Conservation (phyloP, 2,113 vertebrate species). For the Odontesthes bonariensis region DNA sequence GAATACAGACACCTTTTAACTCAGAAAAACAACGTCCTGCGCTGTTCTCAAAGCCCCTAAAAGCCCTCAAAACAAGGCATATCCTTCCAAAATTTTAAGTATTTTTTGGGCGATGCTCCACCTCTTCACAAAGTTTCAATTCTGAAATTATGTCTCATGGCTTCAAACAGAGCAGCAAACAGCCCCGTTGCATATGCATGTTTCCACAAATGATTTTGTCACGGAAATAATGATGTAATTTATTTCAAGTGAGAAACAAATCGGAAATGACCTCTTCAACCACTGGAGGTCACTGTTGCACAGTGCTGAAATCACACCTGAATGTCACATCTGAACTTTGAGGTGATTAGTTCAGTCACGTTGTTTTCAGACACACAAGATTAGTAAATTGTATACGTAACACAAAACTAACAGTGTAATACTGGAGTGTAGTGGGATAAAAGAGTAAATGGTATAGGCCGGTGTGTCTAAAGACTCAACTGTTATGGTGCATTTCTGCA, state of each 20-base stretch:
- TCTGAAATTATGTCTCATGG: not conserved
- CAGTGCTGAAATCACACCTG: slow-evolving; percentile 4
- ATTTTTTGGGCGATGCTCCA: too few relatives aligned
- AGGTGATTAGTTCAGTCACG: not conserved
- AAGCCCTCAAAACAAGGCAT: too few relatives aligned
- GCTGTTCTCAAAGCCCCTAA: too few relatives aligned
- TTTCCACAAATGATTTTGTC: slow-evolving; percentile 4
- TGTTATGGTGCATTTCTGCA: not conserved
- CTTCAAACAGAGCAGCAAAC: not conserved
- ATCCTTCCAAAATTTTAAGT: too few relatives aligned
- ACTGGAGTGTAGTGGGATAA: too few relatives aligned
- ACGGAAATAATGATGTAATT: slow-evolving; percentile 25
- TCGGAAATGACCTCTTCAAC: not conserved
- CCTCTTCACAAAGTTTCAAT: not conserved
- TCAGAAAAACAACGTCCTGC: too few relatives aligned
- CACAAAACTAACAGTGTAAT: not conserved
- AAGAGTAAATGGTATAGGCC: too few relatives aligned
- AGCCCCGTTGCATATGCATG: not conserved
- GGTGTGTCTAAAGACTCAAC: not conserved
- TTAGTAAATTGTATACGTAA: not conserved
- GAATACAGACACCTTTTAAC: too few relatives aligned
- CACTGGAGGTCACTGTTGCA: slow-evolving; percentile 55
- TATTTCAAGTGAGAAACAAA: not conserved
- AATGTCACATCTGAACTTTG: not conserved
- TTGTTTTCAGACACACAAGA: not conserved